phyloP scores from a whole-genome alignment of 2,113 vertebrate genomes.

The Mesoclemmys tuberculata region DNA sequence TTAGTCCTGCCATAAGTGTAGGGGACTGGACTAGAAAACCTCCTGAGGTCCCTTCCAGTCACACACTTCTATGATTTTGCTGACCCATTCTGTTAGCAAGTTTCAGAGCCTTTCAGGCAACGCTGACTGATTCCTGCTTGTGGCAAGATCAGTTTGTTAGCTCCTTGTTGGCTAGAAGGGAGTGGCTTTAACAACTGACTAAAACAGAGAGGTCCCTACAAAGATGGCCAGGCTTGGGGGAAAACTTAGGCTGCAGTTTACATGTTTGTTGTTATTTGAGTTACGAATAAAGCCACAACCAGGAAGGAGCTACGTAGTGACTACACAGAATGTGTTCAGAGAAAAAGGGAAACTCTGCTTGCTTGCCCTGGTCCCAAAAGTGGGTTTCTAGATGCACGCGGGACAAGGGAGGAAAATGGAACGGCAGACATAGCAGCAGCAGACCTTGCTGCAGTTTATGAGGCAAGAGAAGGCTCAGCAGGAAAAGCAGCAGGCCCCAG shows the following conservation, averaged over 20 bases:
- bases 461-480: background rate
- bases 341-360: background rate
- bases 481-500: background rate
- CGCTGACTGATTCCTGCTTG: rapidly evolving
- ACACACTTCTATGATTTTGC: too few relatives aligned
- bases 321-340: background rate
- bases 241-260: background rate
- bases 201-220: background rate
- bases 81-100: background rate
- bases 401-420: background rate
- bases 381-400: background rate
- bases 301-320: background rate
- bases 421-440: background rate
- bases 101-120: background rate
- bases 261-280: background rate
- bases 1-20: too few relatives aligned
- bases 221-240: background rate
- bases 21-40: too few relatives aligned
- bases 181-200: background rate
- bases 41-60: too few relatives aligned
- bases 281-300: background rate
- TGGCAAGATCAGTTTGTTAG: slow-evolving; percentile 13
- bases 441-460: background rate
- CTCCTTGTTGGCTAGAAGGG: background rate
- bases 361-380: background rate